Evolutionary conservation across 2,113 vertebrate genomes (phyloP).

Genomic region (Atrichornis clamosus): DNA sequence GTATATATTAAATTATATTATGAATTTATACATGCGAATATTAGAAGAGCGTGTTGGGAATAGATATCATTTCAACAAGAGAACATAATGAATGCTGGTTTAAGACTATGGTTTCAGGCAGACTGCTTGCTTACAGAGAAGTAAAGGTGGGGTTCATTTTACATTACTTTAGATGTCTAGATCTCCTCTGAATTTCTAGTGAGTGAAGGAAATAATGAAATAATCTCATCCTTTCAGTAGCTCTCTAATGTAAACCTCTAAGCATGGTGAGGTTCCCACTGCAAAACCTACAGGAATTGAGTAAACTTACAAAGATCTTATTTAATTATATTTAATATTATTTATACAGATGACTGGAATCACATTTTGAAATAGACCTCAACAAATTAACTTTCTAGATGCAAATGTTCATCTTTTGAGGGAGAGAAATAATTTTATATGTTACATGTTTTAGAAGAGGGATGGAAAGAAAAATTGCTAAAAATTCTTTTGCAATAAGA

Average conservation of each 20-base stretch:
- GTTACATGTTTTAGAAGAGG: neutral
- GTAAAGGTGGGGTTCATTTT: neutral
- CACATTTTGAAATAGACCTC: neutral
- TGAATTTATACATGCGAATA: neutral
- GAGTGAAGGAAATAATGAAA: neutral
- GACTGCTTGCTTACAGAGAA: neutral
- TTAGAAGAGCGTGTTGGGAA: neutral
- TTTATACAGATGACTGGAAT: neutral
- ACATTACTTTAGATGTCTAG: neutral
- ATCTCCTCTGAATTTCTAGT: neutral
- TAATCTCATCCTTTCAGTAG: neutral
- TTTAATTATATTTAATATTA: neutral
- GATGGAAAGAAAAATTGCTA: neutral
- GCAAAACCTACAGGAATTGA: neutral
- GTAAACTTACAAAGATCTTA: neutral
- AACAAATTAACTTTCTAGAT: neutral
- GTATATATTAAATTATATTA: neutral
- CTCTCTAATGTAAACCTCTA: neutral
- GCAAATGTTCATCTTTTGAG: neutral
- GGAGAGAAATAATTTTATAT: neutral
- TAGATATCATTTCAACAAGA: neutral
- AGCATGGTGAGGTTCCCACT: neutral
- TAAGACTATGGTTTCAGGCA: neutral
- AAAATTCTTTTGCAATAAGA: neutral
- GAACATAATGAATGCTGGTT: neutral